Evolutionary conservation across 2,797 vertebrate genomes (phyloP).

Genomic region (Aeoliscus strigatus): DNA sequence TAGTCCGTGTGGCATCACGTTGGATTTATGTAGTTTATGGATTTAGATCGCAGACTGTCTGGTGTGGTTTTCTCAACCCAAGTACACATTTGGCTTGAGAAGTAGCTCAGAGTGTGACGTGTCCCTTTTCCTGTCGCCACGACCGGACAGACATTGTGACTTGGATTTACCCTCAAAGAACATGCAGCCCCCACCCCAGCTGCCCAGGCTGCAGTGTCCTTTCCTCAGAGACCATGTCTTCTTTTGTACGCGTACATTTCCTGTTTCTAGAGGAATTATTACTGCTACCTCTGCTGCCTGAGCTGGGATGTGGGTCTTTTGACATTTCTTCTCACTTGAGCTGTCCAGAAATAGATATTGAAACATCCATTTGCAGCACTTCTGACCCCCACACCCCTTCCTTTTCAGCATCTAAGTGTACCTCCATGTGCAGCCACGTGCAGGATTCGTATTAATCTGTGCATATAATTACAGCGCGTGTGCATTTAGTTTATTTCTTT

Average conservation of each 20-base stretch:
- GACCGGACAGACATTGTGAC: slow-evolving; percentile 40
- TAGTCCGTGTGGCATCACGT: slow-evolving; percentile 41
- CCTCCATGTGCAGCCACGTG: slow-evolving; percentile 11
- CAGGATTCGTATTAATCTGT: too few species aligned
- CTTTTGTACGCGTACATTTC: slow-evolving; percentile 22
- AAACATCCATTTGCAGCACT: slow-evolving; percentile 26
- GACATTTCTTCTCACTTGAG: slow-evolving; percentile 54
- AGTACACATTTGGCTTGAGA: slow-evolving; percentile 11
- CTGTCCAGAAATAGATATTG: slow-evolving; percentile 52
- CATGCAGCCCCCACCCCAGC: slow-evolving; percentile 22
- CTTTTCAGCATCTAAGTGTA: slow-evolving; percentile 18
- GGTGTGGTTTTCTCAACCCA: slow-evolving; percentile 2
- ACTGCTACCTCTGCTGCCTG: slow-evolving; percentile 37
- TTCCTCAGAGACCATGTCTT: slow-evolving; percentile 26
- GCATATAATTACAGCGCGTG: too few species aligned
- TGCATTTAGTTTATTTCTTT: slow-evolving; percentile 5
- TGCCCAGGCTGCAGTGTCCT: slow-evolving; percentile 29
- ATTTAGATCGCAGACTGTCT: slow-evolving; percentile 29
- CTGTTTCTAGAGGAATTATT: slow-evolving; percentile 43
- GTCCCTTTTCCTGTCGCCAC: slow-evolving; percentile 1
- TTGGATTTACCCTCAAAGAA: slow-evolving; percentile 23
- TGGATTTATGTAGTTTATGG: slow-evolving; percentile 36
- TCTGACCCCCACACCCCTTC: slow-evolving; percentile 12
- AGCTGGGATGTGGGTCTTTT: slow-evolving; percentile 46
- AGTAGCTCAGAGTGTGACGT: slow-evolving; percentile 8